Evolutionary conservation across 2,888 invertebrate genomes (phyloP), one percentile per base, ranked within the genome.

Genomic region (Lasioglossum vierecki): DNA sequence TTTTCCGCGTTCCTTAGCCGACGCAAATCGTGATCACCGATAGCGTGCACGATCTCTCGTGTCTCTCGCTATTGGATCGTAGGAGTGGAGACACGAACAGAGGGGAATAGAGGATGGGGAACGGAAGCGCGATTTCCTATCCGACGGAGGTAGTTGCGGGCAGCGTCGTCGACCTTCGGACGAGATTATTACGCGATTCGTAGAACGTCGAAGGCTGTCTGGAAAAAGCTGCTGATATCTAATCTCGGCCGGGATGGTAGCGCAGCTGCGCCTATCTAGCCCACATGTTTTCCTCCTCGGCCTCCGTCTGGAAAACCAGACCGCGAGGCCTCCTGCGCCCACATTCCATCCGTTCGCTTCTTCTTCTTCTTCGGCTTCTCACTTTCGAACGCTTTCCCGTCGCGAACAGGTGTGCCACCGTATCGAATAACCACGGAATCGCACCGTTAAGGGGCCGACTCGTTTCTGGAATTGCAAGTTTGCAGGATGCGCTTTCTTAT

Each of bases 151-250:
- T 83, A 80, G 78, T 79, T 66, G 78, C 76, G 82, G 63, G 63
- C 84, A 74, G 73, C 88, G 87, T 85, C 86, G 85, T 84, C 86
- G 91, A 84, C 91, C 91, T 91, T 90, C 91, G 86, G 86, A 53
- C 80, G 80, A 89, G 88, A 91, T 91, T 90, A 91, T 90, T 89
- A 83, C 77, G 83, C 84, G 90, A 90, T 91, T 91, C 91, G 84
- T 35, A 87, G 91, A 91, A 91, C 90, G 82, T 80, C 84, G 86
- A 88, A 88, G 90, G 83, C 83, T 88, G 88, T 89, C 85, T 88
- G 88, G 84, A 88, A 91, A 90, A 88, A 88, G 82, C 81, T 41
- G 78, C 75, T 80, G 89, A 88, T 91, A 91, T 90, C 91, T 91
- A 91, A 91, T 91, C 91, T 88, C 84, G 71, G 80, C 53, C 74